Evolutionary conservation across 1,140 invertebrate genomes (phyloP).

Genomic region (Phenacoccus solenopsis): DNA sequence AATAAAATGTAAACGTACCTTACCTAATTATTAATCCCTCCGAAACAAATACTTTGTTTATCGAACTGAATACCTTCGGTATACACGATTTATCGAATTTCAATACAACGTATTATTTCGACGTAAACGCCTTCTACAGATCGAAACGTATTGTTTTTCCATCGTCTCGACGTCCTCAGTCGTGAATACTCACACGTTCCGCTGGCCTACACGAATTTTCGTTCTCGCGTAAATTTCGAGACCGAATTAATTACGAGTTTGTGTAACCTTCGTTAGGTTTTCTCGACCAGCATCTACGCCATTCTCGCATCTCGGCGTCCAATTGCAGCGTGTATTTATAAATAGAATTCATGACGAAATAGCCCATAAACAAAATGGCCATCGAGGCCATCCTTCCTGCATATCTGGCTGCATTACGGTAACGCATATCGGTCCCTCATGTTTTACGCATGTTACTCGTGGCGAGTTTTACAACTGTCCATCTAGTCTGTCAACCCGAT

Average conservation of each 20-base stretch:
- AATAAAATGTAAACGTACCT: not conserved
- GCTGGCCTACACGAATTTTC: no score
- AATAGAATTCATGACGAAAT: constrained; percentile 3
- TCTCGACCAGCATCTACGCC: not conserved
- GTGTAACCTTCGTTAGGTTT: not conserved
- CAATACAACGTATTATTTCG: not conserved
- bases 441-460: no score
- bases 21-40: not conserved
- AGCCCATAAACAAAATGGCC: not conserved
- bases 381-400: not conserved
- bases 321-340: not conserved
- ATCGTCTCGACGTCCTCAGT: no score
- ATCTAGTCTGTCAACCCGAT: no score
- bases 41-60: not conserved
- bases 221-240: not conserved
- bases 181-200: no score
- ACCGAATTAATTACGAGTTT: not conserved
- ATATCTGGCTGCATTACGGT: no score
- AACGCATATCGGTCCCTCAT: no score
- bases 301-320: no score
- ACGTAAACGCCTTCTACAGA: not conserved
- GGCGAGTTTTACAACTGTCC: no score
- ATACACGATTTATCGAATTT: not conserved
- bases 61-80: not conserved
- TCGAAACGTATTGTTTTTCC: no score